Percentiles rank a stretch among this genome's conserved stretches.
Conservation (phyloP, 2,888 invertebrate genomes). For the Pegoplata infirma region DNA sequence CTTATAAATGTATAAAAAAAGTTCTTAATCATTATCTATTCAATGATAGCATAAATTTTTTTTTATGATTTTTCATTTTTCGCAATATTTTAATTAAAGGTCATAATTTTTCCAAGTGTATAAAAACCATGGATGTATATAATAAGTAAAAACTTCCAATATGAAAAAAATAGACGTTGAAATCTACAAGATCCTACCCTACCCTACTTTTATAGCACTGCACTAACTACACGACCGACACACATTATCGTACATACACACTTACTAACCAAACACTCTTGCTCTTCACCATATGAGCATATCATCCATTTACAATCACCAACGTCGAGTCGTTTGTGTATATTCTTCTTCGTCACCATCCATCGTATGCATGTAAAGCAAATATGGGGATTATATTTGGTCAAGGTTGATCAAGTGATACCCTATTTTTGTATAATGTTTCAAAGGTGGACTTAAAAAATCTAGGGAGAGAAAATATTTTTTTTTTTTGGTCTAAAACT, state of each 20-base stretch:
- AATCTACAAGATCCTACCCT: conserved; percentile 54
- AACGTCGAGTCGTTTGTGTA: conserved; percentile 24
- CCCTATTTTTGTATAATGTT: too few relatives aligned
- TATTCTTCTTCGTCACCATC: conserved; percentile 24
- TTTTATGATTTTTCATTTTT: conserved; percentile 7
- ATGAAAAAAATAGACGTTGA: conserved; percentile 8
- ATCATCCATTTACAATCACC: conserved; percentile 16
- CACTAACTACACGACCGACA: conserved; percentile 26
- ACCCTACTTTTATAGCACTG: conserved; percentile 49
- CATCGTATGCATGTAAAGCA: conserved; percentile 22
- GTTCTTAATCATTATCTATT: conserved; percentile 16
- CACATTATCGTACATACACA: conserved; percentile 5
- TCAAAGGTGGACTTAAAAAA: too few relatives aligned
- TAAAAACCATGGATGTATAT: conserved; percentile 6
- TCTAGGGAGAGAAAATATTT: too few relatives aligned
- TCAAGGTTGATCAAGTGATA: background rate
- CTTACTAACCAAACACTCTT: too few relatives aligned
- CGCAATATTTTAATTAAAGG: conserved; percentile 40
- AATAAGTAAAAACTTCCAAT: conserved; percentile 11
- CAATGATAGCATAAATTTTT: background rate
- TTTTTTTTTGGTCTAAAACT: too few relatives aligned
- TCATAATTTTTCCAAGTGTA: conserved; percentile 56
- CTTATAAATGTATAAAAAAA: too few relatives aligned
- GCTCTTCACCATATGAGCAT: conserved; percentile 1
- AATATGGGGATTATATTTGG: background rate